phyloP scores from a whole-genome alignment of 2,888 invertebrate species.

The Polydesmus complanatus region DNA sequence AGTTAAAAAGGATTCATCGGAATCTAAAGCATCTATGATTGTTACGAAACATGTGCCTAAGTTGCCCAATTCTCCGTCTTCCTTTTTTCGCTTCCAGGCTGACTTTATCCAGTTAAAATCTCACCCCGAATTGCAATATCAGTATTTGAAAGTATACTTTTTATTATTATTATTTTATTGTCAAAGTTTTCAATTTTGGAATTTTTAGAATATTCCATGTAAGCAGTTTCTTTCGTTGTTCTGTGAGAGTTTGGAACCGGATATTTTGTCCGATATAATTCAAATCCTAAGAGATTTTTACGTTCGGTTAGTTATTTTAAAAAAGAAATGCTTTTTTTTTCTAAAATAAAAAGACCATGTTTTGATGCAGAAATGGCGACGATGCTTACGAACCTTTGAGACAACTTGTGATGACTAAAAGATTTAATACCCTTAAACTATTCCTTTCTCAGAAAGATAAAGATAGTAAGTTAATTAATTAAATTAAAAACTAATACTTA shows the following conservation, averaged over 20 bases:
- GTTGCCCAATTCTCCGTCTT: background rate
- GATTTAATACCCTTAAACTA: background rate
- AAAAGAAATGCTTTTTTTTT: background rate
- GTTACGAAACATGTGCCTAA: background rate
- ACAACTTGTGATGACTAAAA: background rate
- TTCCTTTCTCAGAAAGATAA: conserved; percentile 7
- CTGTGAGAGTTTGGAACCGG: conserved; percentile 4
- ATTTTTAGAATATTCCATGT: conserved; percentile 1
- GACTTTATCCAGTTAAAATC: conserved; percentile 4
- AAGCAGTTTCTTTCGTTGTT: conserved; percentile 1
- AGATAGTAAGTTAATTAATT: background rate
- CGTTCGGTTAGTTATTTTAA: conserved; percentile 2
- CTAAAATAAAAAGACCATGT: background rate
- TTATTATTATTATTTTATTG: background rate
- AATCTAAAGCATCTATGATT: background rate
- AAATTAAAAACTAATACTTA: too few relatives aligned
- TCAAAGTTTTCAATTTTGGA: background rate
- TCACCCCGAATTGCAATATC: conserved; percentile 5
- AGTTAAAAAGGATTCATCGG: background rate
- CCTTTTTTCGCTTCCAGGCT: background rate
- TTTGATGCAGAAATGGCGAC: conserved; percentile 3
- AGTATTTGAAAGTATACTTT: conserved; percentile 5
- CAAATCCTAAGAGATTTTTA: background rate
- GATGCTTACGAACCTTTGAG: conserved; percentile 1
- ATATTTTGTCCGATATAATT: conserved; percentile 3